Conservation (phyloP, 2,888 invertebrate genomes). For the Drosophila peninsularis region DNA sequence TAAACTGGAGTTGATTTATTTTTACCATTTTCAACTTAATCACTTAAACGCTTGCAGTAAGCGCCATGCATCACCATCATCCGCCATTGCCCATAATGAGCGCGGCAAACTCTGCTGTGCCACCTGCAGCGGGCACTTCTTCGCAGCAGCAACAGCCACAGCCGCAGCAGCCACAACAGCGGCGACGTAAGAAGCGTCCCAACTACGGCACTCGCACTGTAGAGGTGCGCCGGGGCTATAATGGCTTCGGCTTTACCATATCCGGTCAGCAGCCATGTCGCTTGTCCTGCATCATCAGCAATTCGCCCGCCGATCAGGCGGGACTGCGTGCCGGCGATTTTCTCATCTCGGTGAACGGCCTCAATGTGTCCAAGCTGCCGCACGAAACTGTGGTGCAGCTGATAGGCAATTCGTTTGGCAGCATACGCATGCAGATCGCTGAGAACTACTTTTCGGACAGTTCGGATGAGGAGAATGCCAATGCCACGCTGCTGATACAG, state of each 20-base stretch:
- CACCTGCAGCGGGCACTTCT: slow-evolving; percentile 14
- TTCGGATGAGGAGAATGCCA: slow-evolving; percentile 90
- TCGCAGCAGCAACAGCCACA: slow-evolving; percentile 32
- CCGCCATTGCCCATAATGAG: slow-evolving; percentile 71
- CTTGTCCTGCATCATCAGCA: slow-evolving; percentile 95
- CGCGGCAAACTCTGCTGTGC: slow-evolving; percentile 24
- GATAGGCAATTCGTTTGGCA: slow-evolving; percentile 93
- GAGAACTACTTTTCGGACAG: slow-evolving; percentile 94
- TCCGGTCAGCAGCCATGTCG: slow-evolving; percentile 98
- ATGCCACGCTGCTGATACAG: slow-evolving; percentile 64
- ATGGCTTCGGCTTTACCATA: slow-evolving; percentile 98
- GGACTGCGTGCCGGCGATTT: slow-evolving; percentile 97
- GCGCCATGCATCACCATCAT: slow-evolving; percentile 80
- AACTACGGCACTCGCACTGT: slow-evolving; percentile 87
- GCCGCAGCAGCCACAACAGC: slow-evolving; percentile 84
- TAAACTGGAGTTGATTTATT: slow-evolving; percentile 19
- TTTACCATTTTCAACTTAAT: slow-evolving; percentile 17
- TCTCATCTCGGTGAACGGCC: slow-evolving; percentile 95
- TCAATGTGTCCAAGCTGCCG: slow-evolving; percentile 94
- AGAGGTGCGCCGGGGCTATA: slow-evolving; percentile 93
- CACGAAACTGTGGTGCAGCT: slow-evolving; percentile 97
- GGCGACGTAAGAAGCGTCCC: slow-evolving; percentile 88
- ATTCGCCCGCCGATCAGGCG: slow-evolving; percentile 95
- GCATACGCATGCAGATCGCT: slow-evolving; percentile 93
- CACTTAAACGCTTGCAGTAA: slow-evolving; percentile 30